A percentile compares a stretch with the other conserved stretches of the same genome.
phyloP scores from a whole-genome alignment of 2,888 invertebrate species.

The Agriopis marginaria region DNA sequence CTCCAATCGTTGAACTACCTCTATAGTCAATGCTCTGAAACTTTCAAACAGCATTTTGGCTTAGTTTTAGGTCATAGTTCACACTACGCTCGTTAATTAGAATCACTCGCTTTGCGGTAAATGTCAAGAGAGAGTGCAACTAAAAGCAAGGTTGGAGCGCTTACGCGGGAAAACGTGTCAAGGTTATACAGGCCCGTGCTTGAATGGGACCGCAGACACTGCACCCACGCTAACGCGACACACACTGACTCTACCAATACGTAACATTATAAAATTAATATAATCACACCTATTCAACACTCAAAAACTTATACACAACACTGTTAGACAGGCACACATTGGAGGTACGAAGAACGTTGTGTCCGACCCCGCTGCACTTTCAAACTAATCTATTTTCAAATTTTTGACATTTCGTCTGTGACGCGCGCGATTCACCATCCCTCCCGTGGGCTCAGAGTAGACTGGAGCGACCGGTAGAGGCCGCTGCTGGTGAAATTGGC shows the following conservation, averaged over 20 bases:
- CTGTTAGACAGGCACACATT: conserved; percentile 48
- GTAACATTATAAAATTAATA: conserved; percentile 40
- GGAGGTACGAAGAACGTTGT: conserved; percentile 51
- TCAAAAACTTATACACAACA: conserved; percentile 65
- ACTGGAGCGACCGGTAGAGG: conserved; percentile 81
- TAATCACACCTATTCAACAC: conserved; percentile 48
- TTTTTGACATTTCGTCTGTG: conserved; percentile 71
- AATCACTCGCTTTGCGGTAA: conserved; percentile 70
- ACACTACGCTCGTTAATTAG: conserved; percentile 59
- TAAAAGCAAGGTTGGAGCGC: conserved; percentile 77
- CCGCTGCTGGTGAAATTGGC: conserved; percentile 82
- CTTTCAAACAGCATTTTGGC: conserved; percentile 18
- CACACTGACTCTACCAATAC: conserved; percentile 54
- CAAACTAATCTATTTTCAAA: conserved; percentile 77
- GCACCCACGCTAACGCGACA: conserved; percentile 62
- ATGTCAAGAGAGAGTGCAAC: conserved; percentile 80
- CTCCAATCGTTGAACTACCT: conserved; percentile 23
- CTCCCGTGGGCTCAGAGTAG: conserved; percentile 66
- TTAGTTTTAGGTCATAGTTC: conserved; percentile 8
- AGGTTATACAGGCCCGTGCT: conserved; percentile 74
- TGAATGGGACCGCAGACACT: conserved; percentile 71
- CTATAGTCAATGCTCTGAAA: conserved; percentile 27
- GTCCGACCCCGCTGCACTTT: conserved; percentile 62
- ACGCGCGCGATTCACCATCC: conserved; percentile 77
- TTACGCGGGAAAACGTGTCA: conserved; percentile 84